Evolutionary conservation across 2,113 vertebrate species (phyloP), one percentile per base, ranked within the genome.

Genomic region (Percina caprodes): DNA sequence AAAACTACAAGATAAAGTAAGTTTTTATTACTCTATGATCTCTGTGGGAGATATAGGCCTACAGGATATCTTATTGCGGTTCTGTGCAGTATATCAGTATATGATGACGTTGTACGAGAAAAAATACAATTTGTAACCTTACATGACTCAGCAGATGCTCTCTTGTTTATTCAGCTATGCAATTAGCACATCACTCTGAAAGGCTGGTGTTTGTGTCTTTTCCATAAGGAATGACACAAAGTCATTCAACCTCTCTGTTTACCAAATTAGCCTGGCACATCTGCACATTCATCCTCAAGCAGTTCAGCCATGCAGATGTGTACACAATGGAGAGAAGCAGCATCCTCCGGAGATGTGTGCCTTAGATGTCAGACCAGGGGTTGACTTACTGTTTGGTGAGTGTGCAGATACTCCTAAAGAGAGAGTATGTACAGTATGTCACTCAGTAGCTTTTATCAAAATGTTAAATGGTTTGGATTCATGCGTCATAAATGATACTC

Each of bases 301-400:
- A 76, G 49, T 24, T 59, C 49, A 52, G 58, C 45, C 74, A 24
- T 26, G 66, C 79, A 83, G 67, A 49, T 66, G 61, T 49, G 54
- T 63, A 24, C 71, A 73, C 59, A 71, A 26, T 48, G 68, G 74
- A 76, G 70, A 71, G 62, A 83, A 77, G 87, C 84, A 83, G 74
- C 84, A 86, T 92, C 87, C 89, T 79, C 21, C 63, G 46, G 30
- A 79, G 91, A 84, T 82, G 82, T 68, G 85, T 90, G 86, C 82
- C 87, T 92, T 85, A 78, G 67, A 60, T 69, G 79, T 83, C 49
- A 83, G 54, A 52, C 39, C 51, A 30, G 55, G 42, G 54, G 45
- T 74, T 3, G 26, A 56, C 72, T 79, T 76, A 56, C 54, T 56
- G 46, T 60, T 69, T 70, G n/a, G 46, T 66, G 61, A 81, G 79